Base-by-base conservation (phyloP, 2,113 vertebrate species). In the Actenoides hombroni region DNA sequence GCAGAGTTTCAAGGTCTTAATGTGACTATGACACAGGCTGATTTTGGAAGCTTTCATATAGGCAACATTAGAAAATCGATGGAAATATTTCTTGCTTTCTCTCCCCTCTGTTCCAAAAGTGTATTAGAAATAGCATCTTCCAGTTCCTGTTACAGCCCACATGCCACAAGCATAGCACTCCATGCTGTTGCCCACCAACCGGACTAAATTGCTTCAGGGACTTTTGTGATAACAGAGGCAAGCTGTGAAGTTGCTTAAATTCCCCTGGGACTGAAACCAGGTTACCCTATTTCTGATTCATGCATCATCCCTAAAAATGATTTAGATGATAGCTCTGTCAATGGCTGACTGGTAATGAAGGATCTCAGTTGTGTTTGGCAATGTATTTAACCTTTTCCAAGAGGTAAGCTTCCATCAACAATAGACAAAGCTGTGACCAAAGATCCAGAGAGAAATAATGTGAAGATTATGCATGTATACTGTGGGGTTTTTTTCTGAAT, bases 311-410 rank as follows among this genome's bases (percentile, higher is more conserved):
- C 46, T 48, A 48, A 63, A 46, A 67, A 42, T 63, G 88, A 51
- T 16, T 74, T 59, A 84, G 25, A 12, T 35, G 64, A 59, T 3
- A 70, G n/a, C 26, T 91, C 91, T 51, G 53, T 24, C 73, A 83
- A 18, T 0, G 0, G 5, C 61, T 48, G 31, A 20, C 26, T 25
- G 19, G 19, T 86, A 60, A 85, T 63, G 40, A 24, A 74, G 54
- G 20, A 56, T 6, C 16, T 74, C 49, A 8, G 11, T 10, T 61
- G 20, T 61, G 24, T 65, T 79, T 5, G 18, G 29, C 39, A 61
- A 29, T 6, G 10, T 44, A 21, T 48, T 88, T 65, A 48, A 13
- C 4, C 1, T 74, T 86, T 57, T 53, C 46, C 65, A 21, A 67
- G 59, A 35, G 5, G 25, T 20, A 68, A 91, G 67, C 3, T 29